Evolutionary conservation across 2,797 vertebrate genomes (phyloP), one percentile per base, ranked within the genome.

Genomic region (Rhyacichthys aspro): DNA sequence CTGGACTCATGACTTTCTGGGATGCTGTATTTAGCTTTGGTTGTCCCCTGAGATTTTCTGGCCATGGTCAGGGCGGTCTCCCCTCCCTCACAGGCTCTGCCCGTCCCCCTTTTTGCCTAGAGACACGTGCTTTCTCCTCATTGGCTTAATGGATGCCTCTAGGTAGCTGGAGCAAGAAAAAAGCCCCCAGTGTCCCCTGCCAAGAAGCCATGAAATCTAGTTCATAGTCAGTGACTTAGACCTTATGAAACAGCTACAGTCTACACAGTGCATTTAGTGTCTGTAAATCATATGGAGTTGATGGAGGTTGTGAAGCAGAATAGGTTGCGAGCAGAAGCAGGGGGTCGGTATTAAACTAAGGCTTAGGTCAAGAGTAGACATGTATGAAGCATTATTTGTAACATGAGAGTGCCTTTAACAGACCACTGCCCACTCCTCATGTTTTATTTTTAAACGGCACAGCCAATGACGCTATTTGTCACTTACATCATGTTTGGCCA

Each of bases 151-250:
- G 47, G 57, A 18, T 45, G 54, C 64, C 10, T 55, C 41, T 48
- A 65, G 67, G 70, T 71, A 55, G 38, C 62, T 52, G 43, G 28
- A 64, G 43, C 23, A 50, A 43, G 34, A 72, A 59, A 57, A 67
- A 76, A 61, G 12, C 19, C 50, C 28, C 59, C 52, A 32, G 9
- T 32, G 16, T 67, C 64, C 67, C 46, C 47, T 78, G 49, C 61
- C 68, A 68, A 78, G 50, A 74, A 70, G 28, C 67, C 47, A 70
- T 77, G 54, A 82, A 76, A 84, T 78, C 17, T 38, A 58, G 47
- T 63, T 78, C 48, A 62, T 43, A 34, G 74, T 58, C 61, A 52
- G 39, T 45, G 59, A 67, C 55, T 70, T 63, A 56, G 33, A 54
- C 45, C 34, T 2, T 15, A 62, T 62, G 16, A 67, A 66, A 66